phyloP scores from a whole-genome alignment of 2,888 invertebrate genomes.

The Rhodophaea formosa region DNA sequence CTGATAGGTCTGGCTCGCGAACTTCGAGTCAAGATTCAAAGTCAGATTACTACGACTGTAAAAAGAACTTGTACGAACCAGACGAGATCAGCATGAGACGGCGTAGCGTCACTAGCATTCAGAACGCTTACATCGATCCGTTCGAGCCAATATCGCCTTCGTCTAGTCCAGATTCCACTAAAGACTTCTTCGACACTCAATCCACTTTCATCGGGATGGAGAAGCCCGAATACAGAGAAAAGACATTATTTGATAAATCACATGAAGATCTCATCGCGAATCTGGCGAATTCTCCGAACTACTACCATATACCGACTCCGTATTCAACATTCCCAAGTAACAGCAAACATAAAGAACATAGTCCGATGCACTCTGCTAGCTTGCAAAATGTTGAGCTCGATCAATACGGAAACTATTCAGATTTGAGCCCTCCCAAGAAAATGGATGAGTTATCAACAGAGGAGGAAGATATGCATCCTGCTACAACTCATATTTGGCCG shows the following conservation, averaged over 20 bases:
- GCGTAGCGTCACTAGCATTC: constrained; percentile 60
- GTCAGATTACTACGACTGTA: constrained; percentile 86
- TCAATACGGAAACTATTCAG: constrained; percentile 73
- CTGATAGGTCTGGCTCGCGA: constrained; percentile 81
- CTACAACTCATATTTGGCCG: constrained; percentile 79
- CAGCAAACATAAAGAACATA: constrained; percentile 77
- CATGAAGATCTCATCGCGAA: constrained; percentile 83
- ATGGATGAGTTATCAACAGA: constrained; percentile 75
- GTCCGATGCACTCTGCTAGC: constrained; percentile 85
- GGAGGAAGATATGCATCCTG: constrained; percentile 76
- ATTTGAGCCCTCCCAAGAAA: constrained; percentile 59
- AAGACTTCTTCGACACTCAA: constrained; percentile 82
- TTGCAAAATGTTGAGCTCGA: constrained; percentile 87
- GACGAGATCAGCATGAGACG: constrained; percentile 57
- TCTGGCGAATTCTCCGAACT: constrained; percentile 65
- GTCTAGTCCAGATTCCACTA: constrained; percentile 85
- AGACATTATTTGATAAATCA: constrained; percentile 77
- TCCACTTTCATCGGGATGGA: constrained; percentile 70
- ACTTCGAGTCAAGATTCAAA: constrained; percentile 88
- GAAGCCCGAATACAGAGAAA: constrained; percentile 75
- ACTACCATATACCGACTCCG: constrained; percentile 81
- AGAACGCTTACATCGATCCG: constrained; percentile 66
- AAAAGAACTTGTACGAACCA: constrained; percentile 72
- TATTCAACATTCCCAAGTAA: constrained; percentile 84
- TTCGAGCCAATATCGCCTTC: constrained; percentile 79